Percentiles rank a stretch among this genome's conserved stretches.
Conservation (phyloP, 2,888 invertebrate genomes). For the Cheilosia soror region DNA sequence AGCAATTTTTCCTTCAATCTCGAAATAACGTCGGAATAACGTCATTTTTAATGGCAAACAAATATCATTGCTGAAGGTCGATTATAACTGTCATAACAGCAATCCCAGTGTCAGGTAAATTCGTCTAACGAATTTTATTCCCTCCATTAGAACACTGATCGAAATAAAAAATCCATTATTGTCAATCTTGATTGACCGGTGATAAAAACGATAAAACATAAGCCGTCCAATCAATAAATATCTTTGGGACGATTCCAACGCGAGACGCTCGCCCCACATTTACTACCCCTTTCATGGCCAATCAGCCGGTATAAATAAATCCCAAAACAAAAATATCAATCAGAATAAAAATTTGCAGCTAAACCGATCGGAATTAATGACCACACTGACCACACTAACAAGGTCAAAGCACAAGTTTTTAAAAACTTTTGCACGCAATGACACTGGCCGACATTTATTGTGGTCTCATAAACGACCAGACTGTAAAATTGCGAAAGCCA, state of each 20-base stretch:
- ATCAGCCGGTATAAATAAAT: background rate
- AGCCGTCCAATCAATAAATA: background rate
- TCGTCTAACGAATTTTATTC: background rate
- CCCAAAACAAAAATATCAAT: conserved; percentile 38
- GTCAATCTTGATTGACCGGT: background rate
- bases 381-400: background rate
- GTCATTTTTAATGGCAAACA: no score
- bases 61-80: no score
- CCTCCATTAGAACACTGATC: background rate
- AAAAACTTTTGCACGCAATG: conserved; percentile 61
- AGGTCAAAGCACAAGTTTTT: conserved; percentile 27
- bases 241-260: background rate
- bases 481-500: conserved; percentile 37
- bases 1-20: background rate
- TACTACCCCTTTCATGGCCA: no score
- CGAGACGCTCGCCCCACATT: background rate
- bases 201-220: no score
- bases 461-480: conserved; percentile 21
- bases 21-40: no score
- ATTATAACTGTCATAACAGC: no score
- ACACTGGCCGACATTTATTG: conserved; percentile 69
- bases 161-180: conserved; percentile 4
- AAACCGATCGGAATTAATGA: conserved; percentile 4
- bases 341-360: conserved; percentile 56
- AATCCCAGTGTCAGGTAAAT: no score